Conservation (phyloP, 2,797 vertebrate species). For the Hydrolagus colliei region DNA sequence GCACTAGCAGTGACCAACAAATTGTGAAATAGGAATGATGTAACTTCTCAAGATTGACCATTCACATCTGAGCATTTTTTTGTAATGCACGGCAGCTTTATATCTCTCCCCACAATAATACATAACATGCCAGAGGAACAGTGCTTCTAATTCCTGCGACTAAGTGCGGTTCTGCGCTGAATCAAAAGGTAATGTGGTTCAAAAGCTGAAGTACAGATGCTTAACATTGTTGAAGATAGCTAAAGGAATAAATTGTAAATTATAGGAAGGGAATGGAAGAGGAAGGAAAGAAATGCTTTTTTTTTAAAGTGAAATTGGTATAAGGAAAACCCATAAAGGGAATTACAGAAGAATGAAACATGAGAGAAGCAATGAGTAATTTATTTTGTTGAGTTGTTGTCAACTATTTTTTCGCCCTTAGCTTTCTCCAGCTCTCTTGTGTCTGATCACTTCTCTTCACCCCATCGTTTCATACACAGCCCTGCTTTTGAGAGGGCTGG, state of each 20-base stretch:
- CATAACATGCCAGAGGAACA: neutral
- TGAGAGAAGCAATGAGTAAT: too few species aligned
- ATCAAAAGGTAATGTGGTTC: neutral
- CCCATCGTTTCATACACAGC: too few species aligned
- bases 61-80: neutral
- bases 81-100: neutral
- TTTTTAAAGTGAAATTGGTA: neutral
- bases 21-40: slow-evolving; percentile 2
- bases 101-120: neutral
- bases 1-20: neutral
- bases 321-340: neutral
- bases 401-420: neutral
- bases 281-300: neutral
- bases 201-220: too few species aligned
- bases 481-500: slow-evolving; percentile 1
- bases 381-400: neutral
- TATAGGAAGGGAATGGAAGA: neutral
- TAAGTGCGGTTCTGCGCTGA: neutral
- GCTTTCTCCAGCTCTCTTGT: neutral
- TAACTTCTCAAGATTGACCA: neutral
- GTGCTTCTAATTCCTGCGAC: neutral
- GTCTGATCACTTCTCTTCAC: too few species aligned
- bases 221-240: neutral
- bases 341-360: neutral
- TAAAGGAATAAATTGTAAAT: neutral